Evolutionary conservation across 2,113 vertebrate genomes (phyloP).

Genomic region (Poecilia latipinna): DNA sequence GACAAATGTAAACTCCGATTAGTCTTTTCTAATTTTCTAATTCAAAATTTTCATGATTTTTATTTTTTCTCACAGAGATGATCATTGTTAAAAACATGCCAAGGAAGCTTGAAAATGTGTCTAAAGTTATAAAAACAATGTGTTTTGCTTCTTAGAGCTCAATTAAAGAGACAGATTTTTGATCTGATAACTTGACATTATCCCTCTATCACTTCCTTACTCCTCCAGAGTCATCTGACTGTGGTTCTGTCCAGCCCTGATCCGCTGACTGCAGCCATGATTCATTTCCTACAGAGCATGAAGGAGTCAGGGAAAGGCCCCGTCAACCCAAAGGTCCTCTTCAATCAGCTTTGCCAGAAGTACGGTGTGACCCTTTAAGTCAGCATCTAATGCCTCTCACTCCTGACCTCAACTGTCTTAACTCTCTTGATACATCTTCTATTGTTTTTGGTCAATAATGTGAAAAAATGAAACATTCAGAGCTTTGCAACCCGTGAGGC

Average conservation of each 20-base stretch:
- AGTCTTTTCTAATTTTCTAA: not conserved
- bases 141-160: not conserved
- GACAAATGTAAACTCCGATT: not conserved
- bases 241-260: conserved; percentile 89
- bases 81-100: too few relatives aligned
- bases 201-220: not conserved
- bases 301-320: conserved; percentile 91
- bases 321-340: conserved; percentile 92
- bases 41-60: not conserved
- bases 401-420: not conserved
- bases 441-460: not conserved
- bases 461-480: not conserved
- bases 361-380: conserved; percentile 67
- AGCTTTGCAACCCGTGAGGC: not conserved
- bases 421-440: too few relatives aligned
- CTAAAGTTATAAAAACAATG: not conserved
- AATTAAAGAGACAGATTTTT: not conserved
- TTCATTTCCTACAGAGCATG: conserved; percentile 95
- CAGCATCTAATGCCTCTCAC: not conserved
- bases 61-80: too few relatives aligned
- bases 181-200: not conserved
- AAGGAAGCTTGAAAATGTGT: not conserved
- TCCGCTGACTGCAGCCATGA: conserved; percentile 94
- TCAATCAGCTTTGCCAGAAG: conserved; percentile 98
- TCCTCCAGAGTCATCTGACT: conserved; percentile 84